Evolutionary conservation across 2,113 vertebrate genomes (phyloP).

Genomic region (Furnarius figulus): DNA sequence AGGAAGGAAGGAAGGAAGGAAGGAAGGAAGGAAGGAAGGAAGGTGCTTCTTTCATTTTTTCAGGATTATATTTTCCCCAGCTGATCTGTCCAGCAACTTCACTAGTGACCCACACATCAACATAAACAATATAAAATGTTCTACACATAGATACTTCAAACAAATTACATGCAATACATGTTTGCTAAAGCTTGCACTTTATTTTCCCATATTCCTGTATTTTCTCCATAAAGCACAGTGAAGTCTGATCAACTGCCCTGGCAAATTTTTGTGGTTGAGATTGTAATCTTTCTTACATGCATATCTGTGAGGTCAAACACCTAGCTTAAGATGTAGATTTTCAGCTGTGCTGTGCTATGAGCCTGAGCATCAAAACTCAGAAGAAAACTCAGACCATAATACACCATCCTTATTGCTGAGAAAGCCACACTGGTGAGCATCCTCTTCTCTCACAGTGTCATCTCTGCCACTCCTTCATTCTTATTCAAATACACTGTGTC

Average conservation of each 20-base stretch:
- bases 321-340: neutral
- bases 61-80: neutral
- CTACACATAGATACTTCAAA: neutral
- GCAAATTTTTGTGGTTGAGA: neutral
- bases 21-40: too few relatives aligned
- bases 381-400: neutral
- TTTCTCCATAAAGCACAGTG: neutral
- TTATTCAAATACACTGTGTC: accelerated
- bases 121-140: neutral
- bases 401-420: neutral
- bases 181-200: neutral
- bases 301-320: neutral
- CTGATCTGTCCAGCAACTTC: neutral
- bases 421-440: neutral
- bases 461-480: neutral
- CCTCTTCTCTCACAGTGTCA: neutral
- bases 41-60: neutral
- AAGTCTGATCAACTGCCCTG: neutral
- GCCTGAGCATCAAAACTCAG: neutral
- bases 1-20: too few relatives aligned
- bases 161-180: neutral
- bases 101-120: neutral
- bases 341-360: neutral
- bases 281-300: neutral
- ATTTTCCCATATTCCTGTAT: neutral